Evolutionary conservation across 23 tunicate species (phyloP).

Genomic region (Aplidium turbinatum): DNA sequence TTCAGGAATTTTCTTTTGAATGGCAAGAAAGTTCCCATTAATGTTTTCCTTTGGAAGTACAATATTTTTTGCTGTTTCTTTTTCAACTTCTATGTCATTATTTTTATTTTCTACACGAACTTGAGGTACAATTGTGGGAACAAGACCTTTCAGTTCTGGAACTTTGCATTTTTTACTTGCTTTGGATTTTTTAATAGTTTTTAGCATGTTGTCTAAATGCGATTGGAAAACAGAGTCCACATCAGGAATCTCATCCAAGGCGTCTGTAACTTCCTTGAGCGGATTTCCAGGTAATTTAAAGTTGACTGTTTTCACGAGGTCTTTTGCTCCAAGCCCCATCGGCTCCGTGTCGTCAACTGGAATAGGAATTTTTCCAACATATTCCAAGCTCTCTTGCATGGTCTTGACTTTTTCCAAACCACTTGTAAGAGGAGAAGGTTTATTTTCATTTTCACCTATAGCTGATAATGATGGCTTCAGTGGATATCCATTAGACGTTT

Average conservation of each 20-base stretch:
- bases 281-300: conserved; percentile 25
- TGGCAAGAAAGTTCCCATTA: background rate
- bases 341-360: conserved; percentile 34
- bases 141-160: conserved; percentile 45
- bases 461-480: too few species aligned
- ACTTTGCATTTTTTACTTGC: conserved; percentile 25
- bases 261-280: background rate
- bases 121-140: conserved; percentile 48
- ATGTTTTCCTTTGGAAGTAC: background rate
- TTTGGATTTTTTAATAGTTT: conserved; percentile 70
- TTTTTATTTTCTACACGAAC: conserved; percentile 12
- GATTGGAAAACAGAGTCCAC: conserved; percentile 74
- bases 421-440: too few species aligned
- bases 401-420: too few species aligned
- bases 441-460: too few species aligned
- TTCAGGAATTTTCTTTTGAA: conserved; percentile 22
- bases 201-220: conserved; percentile 66
- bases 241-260: conserved; percentile 28
- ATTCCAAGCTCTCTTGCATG: conserved; percentile 3
- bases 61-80: background rate
- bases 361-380: conserved; percentile 39
- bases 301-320: conserved; percentile 14
- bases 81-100: background rate
- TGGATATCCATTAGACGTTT: too few species aligned
- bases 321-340: conserved; percentile 26